Percentiles rank a stretch among this genome's conserved stretches.
phyloP scores from a whole-genome alignment of 2,797 vertebrate species.

The Notolepis coatsorum region DNA sequence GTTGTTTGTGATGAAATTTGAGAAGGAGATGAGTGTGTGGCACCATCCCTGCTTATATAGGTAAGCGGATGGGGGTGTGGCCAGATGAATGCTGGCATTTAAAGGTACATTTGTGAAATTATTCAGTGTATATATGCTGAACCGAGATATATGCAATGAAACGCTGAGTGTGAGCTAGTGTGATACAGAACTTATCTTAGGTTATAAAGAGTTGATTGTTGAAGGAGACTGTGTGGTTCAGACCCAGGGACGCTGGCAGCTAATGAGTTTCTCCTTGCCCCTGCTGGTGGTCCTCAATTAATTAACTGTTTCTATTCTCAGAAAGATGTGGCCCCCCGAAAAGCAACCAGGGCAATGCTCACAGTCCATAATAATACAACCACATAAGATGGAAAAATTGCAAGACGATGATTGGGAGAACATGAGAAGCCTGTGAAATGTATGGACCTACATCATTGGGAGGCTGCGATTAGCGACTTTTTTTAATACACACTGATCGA shows the following conservation, averaged over 20 bases:
- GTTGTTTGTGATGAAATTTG: no score
- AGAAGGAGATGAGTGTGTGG: no score
- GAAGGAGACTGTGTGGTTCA: neutral
- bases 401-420: constrained; percentile 42
- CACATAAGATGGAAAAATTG: constrained; percentile 48
- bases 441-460: constrained; percentile 49
- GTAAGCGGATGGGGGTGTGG: no score
- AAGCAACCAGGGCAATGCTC: neutral
- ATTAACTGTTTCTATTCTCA: constrained; percentile 41
- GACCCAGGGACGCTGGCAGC: neutral
- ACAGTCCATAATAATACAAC: constrained; percentile 28
- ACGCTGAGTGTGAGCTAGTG: no score
- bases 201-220: neutral
- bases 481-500: constrained; percentile 57
- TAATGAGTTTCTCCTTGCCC: neutral
- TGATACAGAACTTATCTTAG: neutral
- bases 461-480: constrained; percentile 50
- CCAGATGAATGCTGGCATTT: no score
- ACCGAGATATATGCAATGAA: no score
- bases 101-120: no score
- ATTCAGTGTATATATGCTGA: no score
- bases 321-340: constrained; percentile 2
- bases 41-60: no score
- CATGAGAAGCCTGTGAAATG: constrained; percentile 50
- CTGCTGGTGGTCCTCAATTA: constrained; percentile 4